phyloP scores from a whole-genome alignment of 2,113 vertebrate species.

The Apaloderma vittatum region DNA sequence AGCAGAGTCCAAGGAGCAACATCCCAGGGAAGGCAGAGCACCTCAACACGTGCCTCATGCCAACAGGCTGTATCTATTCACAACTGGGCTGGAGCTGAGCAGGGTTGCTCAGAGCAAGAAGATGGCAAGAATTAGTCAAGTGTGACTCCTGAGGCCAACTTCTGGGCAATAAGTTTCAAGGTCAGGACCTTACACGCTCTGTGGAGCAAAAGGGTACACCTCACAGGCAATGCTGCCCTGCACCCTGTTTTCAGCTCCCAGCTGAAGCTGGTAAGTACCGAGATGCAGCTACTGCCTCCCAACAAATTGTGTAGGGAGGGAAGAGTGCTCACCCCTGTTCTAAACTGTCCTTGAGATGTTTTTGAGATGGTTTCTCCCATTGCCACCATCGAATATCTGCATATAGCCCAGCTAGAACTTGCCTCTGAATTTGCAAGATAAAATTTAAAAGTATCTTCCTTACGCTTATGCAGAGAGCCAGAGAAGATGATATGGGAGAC shows the following conservation, averaged over 20 bases:
- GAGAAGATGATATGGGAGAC: not conserved
- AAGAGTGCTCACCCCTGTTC: not conserved
- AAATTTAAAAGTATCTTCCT: not conserved
- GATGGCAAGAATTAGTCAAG: not conserved
- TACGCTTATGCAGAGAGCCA: not conserved
- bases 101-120: not conserved
- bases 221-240: not conserved
- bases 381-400: not conserved
- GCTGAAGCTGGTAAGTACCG: not conserved
- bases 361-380: not conserved
- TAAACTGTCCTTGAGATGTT: not conserved
- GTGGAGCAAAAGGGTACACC: not conserved
- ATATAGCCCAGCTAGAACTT: not conserved
- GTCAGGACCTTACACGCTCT: not conserved
- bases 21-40: not conserved
- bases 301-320: not conserved
- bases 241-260: not conserved
- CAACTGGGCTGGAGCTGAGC: not conserved
- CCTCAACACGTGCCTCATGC: fast-evolving
- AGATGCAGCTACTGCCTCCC: not conserved
- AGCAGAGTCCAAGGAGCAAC: not conserved
- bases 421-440: not conserved
- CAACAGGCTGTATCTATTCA: fast-evolving
- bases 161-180: not conserved
- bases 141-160: not conserved